Base-by-base conservation (phyloP, 2,797 vertebrate species). In the Heterohyrax brucei region DNA sequence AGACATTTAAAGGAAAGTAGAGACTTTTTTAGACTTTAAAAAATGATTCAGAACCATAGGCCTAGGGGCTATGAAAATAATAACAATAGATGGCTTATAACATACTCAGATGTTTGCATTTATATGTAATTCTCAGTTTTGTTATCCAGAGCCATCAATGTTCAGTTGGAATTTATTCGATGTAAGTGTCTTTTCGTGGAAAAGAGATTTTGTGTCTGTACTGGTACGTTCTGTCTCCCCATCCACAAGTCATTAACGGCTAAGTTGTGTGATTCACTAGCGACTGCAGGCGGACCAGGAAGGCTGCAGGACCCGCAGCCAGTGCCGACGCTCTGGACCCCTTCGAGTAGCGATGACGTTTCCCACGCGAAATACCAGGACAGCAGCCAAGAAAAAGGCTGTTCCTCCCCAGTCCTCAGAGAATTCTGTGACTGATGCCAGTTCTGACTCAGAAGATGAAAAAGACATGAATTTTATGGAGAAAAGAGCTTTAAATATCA, bases 401-500 rank as follows among this genome's bases (percentile, higher is more conserved):
- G 64, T 89, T 24, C 46, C 78, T n/a, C 72, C 97, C 2, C 80
- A 97, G 5, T 62, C 96, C 3, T 46, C 94, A 10, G 93, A 97
- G n/a, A 86, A 86, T 89, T 92, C 82, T 82, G 98, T 98, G 88
- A 95, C 85, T 0, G 97, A 98, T 66, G 98, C 97, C 68, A 98
- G 95, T 24, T 93, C 96, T 0, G 98, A 98, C 33, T 96, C 98
- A 0, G 98, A 99, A 93, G 97, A 98, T 4, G 99, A 99, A 92
- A 98, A 97, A 0, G 99, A 98, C 26, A 97, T 99, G 3, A 96
- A 98, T 97, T 99, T 99, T 95, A 98, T 99, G 95, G 98, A 98
- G 97, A 99, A 99, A 97, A 99, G 99, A 96, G 99, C 99, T n/a
- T 97, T 99, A 96, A 99, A 99, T 96, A 99, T 99, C 97, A 99